These are phyloP conservation scores for Gorsachius goisagi DNA, from an alignment of 2,113 vertebrate genomes.

Conservation along the genomic window DNA sequence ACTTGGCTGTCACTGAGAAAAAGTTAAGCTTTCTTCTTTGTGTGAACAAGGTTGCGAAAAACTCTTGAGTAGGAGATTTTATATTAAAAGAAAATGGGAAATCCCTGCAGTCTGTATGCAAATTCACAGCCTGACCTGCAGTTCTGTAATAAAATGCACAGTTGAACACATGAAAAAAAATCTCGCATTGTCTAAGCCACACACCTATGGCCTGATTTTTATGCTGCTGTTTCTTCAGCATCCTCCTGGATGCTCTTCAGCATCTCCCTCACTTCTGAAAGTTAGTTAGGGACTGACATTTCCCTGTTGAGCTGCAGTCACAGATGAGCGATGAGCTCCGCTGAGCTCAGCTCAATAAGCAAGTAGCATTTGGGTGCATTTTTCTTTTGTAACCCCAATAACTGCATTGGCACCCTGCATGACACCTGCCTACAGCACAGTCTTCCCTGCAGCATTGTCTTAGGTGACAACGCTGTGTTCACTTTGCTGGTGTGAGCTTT, in stretches of 20 bases:
- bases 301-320: background rate
- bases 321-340: background rate
- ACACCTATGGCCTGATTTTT: background rate
- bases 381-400: background rate
- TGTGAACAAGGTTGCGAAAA: background rate
- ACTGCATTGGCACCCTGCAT: background rate
- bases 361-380: background rate
- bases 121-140: background rate
- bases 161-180: background rate
- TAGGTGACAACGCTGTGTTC: background rate
- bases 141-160: background rate
- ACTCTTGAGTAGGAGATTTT: background rate
- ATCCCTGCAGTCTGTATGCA: background rate
- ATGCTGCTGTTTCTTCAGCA: background rate
- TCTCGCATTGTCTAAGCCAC: background rate
- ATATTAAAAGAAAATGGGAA: background rate
- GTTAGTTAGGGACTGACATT: fast-evolving
- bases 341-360: background rate
- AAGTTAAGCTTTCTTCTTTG: slow-evolving; percentile 32
- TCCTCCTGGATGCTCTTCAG: background rate
- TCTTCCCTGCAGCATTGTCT: background rate
- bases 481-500: background rate
- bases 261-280: background rate
- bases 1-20: background rate
- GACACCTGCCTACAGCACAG: background rate